Percentiles rank a stretch among this genome's conserved stretches.
phyloP scores from a whole-genome alignment of 2,113 vertebrate species.

The Hydrolagus affinis region DNA sequence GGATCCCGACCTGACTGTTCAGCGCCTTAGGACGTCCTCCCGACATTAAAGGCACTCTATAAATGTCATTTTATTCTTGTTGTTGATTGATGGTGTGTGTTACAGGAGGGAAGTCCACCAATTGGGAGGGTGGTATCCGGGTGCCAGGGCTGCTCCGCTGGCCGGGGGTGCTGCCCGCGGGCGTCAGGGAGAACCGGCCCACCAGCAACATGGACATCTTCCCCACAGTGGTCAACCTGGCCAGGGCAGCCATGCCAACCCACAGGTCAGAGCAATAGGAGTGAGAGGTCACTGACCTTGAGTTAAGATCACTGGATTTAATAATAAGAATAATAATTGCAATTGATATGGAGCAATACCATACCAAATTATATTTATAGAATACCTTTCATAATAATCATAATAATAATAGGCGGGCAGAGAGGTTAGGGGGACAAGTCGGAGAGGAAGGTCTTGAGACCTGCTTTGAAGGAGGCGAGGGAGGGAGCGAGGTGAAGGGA shows the following conservation, averaged over 20 bases:
- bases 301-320: neutral
- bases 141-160: constrained; percentile 70
- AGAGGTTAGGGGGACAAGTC: too few species aligned
- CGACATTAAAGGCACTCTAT: too few species aligned
- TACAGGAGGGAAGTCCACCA: constrained; percentile 74
- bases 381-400: too few species aligned
- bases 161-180: constrained; percentile 52
- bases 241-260: constrained; percentile 48
- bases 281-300: neutral
- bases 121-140: constrained; percentile 82
- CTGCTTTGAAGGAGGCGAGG: too few species aligned
- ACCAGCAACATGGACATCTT: constrained; percentile 88
- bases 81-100: neutral
- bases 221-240: constrained; percentile 63
- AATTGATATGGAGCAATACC: neutral
- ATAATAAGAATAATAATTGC: neutral
- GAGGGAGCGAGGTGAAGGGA: too few species aligned
- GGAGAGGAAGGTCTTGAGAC: too few species aligned
- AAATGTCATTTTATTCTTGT: too few species aligned
- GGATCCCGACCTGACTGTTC: too few species aligned
- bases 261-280: constrained; percentile 59
- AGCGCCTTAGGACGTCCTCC: too few species aligned
- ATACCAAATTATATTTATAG: too few species aligned
- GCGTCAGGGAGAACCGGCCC: constrained; percentile 52
- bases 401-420: too few species aligned